A percentile compares a stretch with the other conserved stretches of the same genome.
phyloP scores from a whole-genome alignment of 2,888 invertebrate genomes.

The Dasypogon diadema region DNA sequence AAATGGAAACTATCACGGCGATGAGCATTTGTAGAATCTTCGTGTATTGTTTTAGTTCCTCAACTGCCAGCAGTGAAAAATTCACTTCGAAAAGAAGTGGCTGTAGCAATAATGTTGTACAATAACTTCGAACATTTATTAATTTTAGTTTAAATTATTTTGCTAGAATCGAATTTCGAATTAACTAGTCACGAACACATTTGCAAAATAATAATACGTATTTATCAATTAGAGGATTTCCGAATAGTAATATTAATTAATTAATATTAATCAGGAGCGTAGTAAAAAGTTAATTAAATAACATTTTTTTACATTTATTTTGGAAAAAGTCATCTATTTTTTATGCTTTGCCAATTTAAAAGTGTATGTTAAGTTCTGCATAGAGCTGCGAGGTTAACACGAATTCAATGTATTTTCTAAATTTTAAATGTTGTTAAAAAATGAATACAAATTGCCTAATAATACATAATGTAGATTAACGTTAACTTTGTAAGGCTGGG shows the following conservation, averaged over 20 bases:
- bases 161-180: conserved; percentile 51
- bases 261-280: too few species aligned
- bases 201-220: conserved; percentile 31
- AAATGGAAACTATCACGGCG: conserved; percentile 78
- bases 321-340: neutral
- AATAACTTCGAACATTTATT: conserved; percentile 21
- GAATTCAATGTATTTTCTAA: neutral
- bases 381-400: neutral
- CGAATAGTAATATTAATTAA: neutral
- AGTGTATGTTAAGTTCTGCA: neutral
- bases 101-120: conserved; percentile 38
- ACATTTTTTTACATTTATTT: too few species aligned
- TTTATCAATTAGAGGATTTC: neutral
- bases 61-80: neutral
- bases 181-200: conserved; percentile 54
- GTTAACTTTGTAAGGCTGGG: neutral
- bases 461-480: neutral
- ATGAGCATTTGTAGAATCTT: conserved; percentile 77
- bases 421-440: neutral
- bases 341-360: too few species aligned
- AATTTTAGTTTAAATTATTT: conserved; percentile 50
- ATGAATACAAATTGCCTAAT: neutral
- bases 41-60: conserved; percentile 21
- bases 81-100: conserved; percentile 25
- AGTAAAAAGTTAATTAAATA: too few species aligned